These are phyloP conservation scores for Bombycilla garrulus DNA, from an alignment of 2,113 vertebrate genomes.

Conservation along the genomic window DNA sequence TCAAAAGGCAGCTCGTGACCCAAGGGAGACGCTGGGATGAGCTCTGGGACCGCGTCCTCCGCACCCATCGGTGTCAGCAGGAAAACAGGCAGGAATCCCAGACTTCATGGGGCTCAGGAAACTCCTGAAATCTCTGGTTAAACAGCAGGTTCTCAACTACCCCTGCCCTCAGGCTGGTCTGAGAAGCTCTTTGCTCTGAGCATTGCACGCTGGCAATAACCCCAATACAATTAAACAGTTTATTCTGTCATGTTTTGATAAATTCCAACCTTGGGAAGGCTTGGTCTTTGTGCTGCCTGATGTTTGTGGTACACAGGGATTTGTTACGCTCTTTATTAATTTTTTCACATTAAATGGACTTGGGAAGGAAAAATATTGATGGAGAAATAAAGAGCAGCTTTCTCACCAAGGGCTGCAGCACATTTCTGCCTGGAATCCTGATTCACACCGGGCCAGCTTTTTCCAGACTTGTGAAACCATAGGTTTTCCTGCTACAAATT, in stretches of 20 bases:
- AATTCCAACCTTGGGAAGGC: slow-evolving; percentile 33
- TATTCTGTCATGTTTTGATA: slow-evolving; percentile 56
- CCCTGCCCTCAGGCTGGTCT: not conserved
- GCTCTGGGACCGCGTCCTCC: not conserved
- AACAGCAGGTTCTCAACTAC: not conserved
- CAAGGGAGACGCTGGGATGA: not conserved
- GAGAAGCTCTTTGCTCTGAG: not conserved
- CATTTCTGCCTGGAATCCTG: not conserved
- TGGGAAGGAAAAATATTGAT: slow-evolving; percentile 33
- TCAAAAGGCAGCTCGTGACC: not conserved
- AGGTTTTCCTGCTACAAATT: not conserved
- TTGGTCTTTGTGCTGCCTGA: not conserved
- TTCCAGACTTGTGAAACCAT: not conserved
- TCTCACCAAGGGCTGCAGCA: not conserved
- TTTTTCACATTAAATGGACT: slow-evolving; percentile 17
- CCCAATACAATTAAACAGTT: slow-evolving; percentile 35
- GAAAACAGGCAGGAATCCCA: not conserved
- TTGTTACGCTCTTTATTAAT: slow-evolving; percentile 52
- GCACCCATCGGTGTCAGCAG: not conserved
- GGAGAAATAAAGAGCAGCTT: slow-evolving; percentile 20
- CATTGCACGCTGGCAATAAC: slow-evolving; percentile 30
- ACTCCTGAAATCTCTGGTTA: not conserved
- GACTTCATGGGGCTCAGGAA: not conserved
- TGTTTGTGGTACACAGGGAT: slow-evolving; percentile 17
- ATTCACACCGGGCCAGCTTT: not conserved